These are phyloP conservation scores for Euwallacea fornicatus DNA, from an alignment of 1,140 invertebrate genomes.

Conservation along the genomic window DNA sequence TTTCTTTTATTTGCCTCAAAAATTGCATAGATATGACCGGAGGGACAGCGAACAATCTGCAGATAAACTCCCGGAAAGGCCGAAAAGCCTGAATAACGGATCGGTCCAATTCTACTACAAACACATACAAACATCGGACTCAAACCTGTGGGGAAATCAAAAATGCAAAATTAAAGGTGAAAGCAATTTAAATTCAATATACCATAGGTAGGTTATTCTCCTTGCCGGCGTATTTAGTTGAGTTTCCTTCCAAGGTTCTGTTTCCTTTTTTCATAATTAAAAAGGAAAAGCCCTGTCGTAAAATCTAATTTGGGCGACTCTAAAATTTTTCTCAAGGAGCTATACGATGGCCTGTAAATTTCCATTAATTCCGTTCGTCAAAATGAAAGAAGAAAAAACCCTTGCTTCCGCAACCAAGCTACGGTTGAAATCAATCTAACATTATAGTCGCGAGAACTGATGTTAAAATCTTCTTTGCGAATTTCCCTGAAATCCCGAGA, in stretches of 20 bases:
- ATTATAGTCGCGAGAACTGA: slow-evolving; percentile 18
- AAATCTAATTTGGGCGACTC: slow-evolving; percentile 13
- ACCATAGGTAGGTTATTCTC: too few relatives aligned
- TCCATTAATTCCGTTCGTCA: slow-evolving; percentile 24
- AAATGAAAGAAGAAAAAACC: slow-evolving; percentile 25
- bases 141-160: slow-evolving; percentile 13
- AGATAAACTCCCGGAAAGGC: background rate
- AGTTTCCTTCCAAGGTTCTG: slow-evolving; percentile 6
- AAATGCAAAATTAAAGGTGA: slow-evolving; percentile 18
- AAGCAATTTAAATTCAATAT: slow-evolving; percentile 18
- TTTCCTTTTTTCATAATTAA: slow-evolving; percentile 11
- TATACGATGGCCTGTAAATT: slow-evolving; percentile 16
- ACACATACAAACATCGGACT: slow-evolving; percentile 9
- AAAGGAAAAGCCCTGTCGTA: slow-evolving; percentile 13
- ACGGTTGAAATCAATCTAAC: slow-evolving; percentile 24
- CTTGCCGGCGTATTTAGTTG: slow-evolving; percentile 11
- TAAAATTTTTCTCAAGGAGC: slow-evolving; percentile 18
- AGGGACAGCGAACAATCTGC: background rate
- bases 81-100: background rate
- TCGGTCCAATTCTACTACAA: slow-evolving; percentile 9
- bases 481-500: slow-evolving; percentile 11
- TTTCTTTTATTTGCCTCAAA: background rate
- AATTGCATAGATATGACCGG: too few relatives aligned
- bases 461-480: slow-evolving; percentile 10
- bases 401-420: slow-evolving; percentile 9